These are phyloP conservation scores for Albula goreensis DNA, from an alignment of 2,113 vertebrate species.

Conservation along the genomic window DNA sequence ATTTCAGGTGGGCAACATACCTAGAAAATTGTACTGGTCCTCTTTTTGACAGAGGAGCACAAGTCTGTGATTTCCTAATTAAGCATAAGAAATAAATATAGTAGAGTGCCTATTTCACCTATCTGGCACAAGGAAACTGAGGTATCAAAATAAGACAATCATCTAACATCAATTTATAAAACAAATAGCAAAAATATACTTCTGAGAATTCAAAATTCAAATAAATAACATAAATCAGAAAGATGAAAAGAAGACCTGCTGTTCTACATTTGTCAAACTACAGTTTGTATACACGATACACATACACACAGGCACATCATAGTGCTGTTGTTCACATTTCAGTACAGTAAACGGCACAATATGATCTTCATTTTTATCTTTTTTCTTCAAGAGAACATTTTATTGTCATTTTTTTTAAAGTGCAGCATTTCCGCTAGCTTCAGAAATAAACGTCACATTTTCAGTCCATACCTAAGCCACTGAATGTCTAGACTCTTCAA, in stretches of 20 bases:
- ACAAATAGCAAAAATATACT: slow-evolving; percentile 51
- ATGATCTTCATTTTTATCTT: slow-evolving; percentile 2
- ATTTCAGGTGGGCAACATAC: not conserved
- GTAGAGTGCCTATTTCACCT: not conserved
- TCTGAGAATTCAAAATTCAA: slow-evolving; percentile 40
- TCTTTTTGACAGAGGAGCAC: not conserved
- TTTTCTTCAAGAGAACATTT: not conserved
- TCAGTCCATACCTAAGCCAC: slow-evolving; percentile 10
- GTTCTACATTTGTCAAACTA: slow-evolving; percentile 22
- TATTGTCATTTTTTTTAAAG: slow-evolving; percentile 7
- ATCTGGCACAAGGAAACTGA: not conserved
- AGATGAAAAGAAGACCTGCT: slow-evolving; percentile 21
- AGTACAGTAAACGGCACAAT: slow-evolving; percentile 15
- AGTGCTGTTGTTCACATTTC: slow-evolving; percentile 28
- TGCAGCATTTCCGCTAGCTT: slow-evolving; percentile 15
- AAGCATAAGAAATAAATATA: not conserved
- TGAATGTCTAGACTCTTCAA: not conserved
- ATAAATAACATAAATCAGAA: slow-evolving; percentile 49
- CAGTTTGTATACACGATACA: slow-evolving; percentile 32
- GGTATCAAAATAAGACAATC: slow-evolving; percentile 26
- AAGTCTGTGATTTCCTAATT: not conserved
- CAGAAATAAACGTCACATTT: not conserved
- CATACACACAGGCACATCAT: slow-evolving; percentile 39
- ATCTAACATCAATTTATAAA: slow-evolving; percentile 35
- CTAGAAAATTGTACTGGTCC: not conserved